Percentiles rank a stretch among this genome's conserved stretches.
Evolutionary conservation across 1,140 invertebrate species (phyloP).

Genomic region (Paraescarpia echinospica): DNA sequence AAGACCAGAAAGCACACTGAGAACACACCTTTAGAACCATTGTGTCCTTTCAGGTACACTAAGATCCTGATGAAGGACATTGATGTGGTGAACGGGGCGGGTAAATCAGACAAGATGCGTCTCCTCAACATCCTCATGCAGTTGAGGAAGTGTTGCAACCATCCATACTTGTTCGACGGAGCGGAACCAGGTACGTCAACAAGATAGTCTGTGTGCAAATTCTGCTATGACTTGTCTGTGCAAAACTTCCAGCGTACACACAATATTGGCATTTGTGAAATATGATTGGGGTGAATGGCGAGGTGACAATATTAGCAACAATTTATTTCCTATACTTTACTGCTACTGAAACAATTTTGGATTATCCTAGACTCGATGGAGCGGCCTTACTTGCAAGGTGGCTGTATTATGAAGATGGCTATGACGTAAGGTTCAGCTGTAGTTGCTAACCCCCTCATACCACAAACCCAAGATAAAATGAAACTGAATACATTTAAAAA

Average conservation of each 20-base stretch:
- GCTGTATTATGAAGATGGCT: too few relatives aligned
- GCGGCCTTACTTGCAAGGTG: too few relatives aligned
- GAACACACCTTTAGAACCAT: background rate
- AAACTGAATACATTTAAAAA: background rate
- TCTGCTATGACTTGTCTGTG: too few relatives aligned
- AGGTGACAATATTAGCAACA: too few relatives aligned
- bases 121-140: slow-evolving; percentile 99
- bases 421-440: too few relatives aligned
- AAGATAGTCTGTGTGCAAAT: background rate
- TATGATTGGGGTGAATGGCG: too few relatives aligned
- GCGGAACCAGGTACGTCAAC: slow-evolving; percentile 81
- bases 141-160: slow-evolving; percentile 85
- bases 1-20: background rate
- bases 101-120: slow-evolving; percentile 84
- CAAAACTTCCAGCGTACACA: too few relatives aligned
- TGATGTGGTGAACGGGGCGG: slow-evolving; percentile 96
- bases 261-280: too few relatives aligned
- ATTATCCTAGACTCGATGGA: too few relatives aligned
- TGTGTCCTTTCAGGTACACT: slow-evolving; percentile 70
- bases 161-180: slow-evolving; percentile 98
- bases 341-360: too few relatives aligned
- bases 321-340: too few relatives aligned
- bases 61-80: slow-evolving; percentile 99
- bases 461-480: background rate
- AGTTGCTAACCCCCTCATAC: too few relatives aligned